phyloP scores from a whole-genome alignment of 2,113 vertebrate genomes.

The Paraplagusia blochii region DNA sequence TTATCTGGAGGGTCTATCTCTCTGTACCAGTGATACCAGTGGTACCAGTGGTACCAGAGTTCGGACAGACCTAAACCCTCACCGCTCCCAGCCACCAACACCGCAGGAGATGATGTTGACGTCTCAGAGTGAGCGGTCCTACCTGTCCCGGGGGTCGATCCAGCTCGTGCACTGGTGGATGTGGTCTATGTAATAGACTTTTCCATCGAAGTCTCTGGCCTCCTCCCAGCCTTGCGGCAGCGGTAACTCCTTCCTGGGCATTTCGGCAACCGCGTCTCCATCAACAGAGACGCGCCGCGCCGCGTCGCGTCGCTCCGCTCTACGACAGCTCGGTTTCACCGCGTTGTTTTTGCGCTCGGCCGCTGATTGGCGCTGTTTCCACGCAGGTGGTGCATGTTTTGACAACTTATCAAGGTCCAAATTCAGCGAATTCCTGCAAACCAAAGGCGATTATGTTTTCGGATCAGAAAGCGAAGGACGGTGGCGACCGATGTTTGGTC shows the following conservation, averaged over 20 bases:
- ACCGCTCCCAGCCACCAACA: too few relatives aligned
- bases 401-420: neutral
- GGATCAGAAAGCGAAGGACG: too few relatives aligned
- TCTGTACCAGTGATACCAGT: too few relatives aligned
- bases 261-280: constrained; percentile 79
- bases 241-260: constrained; percentile 95
- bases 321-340: neutral
- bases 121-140: too few relatives aligned
- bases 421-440: neutral
- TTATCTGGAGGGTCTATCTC: too few relatives aligned
- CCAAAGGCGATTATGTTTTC: neutral
- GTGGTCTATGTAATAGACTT: constrained; percentile 95
- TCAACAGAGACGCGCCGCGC: constrained; percentile 27
- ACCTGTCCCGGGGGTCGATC: constrained; percentile 97
- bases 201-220: constrained; percentile 93
- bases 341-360: neutral
- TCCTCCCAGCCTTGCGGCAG: constrained; percentile 96
- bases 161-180: constrained; percentile 89
- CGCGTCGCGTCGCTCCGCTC: neutral
- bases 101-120: too few relatives aligned
- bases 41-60: too few relatives aligned
- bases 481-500: too few relatives aligned
- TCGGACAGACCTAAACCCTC: too few relatives aligned
- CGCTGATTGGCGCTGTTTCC: neutral
- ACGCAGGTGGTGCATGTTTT: neutral